A percentile compares a stretch with the other conserved stretches of the same genome.
Conservation (phyloP, 2,888 invertebrate species). For the Toxonevra muliebris region DNA sequence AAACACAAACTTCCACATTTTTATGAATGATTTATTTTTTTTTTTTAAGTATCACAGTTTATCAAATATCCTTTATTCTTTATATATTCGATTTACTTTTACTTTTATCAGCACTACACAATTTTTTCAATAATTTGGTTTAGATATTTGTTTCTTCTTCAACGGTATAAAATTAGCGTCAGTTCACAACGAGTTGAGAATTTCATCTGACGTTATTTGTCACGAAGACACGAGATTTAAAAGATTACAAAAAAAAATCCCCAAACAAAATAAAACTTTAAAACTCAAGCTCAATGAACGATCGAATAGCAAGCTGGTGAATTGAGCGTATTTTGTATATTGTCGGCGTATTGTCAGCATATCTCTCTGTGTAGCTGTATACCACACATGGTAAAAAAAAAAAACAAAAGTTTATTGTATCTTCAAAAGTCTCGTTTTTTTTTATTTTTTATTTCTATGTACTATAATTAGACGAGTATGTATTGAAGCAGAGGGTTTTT, state of each 20-base stretch:
- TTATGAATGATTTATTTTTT: conserved; percentile 30
- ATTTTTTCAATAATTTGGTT: too few relatives aligned
- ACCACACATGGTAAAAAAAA: too few relatives aligned
- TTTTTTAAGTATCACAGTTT: conserved; percentile 28
- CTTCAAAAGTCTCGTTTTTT: too few relatives aligned
- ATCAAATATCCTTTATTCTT: conserved; percentile 24
- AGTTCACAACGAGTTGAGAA: conserved; percentile 42
- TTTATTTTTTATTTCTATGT: too few relatives aligned
- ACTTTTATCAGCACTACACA: conserved; percentile 6
- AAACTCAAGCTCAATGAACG: too few relatives aligned
- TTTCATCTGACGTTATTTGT: conserved; percentile 45
- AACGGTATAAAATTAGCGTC: conserved; percentile 31
- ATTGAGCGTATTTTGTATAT: too few relatives aligned
- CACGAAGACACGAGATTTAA: conserved; percentile 46
- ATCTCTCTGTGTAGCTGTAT: neutral
- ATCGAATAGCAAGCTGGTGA: too few relatives aligned
- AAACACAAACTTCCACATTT: conserved; percentile 50
- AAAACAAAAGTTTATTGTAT: too few relatives aligned
- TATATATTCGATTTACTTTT: conserved; percentile 10
- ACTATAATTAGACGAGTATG: too few relatives aligned
- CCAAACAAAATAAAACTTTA: too few relatives aligned
- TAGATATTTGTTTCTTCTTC: conserved; percentile 12
- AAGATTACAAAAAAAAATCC: conserved; percentile 32
- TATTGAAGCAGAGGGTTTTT: too few relatives aligned
- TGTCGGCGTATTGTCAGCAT: neutral